Evolutionary conservation across 1,140 invertebrate species (phyloP), one percentile per base, ranked within the genome.

Genomic region (Tribolium madens): DNA sequence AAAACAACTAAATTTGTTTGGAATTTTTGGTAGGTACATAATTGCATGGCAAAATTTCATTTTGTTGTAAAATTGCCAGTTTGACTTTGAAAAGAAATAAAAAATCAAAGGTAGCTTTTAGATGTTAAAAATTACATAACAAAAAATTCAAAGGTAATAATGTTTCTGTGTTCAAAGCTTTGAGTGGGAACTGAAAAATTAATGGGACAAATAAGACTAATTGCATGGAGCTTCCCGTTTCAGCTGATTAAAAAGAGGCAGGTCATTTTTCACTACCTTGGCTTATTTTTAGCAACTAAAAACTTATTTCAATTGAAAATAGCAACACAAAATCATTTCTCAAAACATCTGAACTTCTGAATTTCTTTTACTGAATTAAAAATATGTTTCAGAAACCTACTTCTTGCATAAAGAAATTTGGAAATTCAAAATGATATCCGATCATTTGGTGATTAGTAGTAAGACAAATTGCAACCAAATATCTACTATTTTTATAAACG

Each of bases 121-220:
- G 48, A 50, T 14, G 12, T 17, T 50, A 50, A 50, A 50, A 50
- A 50, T 50, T 50, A 50, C 15, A 17, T 17, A 50, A 21, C 52
- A 57, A 57, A 57, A 57, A 57, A 57, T 18, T 57, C 52, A 57
- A 21, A 57, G 15, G 52, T 18, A 57, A 57, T 57, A 57, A 57
- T 57, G 52, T 57, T 57, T 57, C 52, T 57, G 15, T 57, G 52
- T 57, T 57, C 52, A 57, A 57, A 57, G 52, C 52, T 57, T 57
- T 57, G 52, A 57, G 52, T 57, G 52, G 52, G 52, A 17, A 57
- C 52, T 57, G 52, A 57, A 57, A 57, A 57, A 57, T 57, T 57
- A 57, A 57, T 57, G 52, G 52, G 52, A 57, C 52, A 57, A 57
- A 57, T 57, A 57, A 57, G 52, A 57, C 52, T 57, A 57, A 57